phyloP scores from a whole-genome alignment of 2,888 invertebrate genomes.

The Drosophila leonis region DNA sequence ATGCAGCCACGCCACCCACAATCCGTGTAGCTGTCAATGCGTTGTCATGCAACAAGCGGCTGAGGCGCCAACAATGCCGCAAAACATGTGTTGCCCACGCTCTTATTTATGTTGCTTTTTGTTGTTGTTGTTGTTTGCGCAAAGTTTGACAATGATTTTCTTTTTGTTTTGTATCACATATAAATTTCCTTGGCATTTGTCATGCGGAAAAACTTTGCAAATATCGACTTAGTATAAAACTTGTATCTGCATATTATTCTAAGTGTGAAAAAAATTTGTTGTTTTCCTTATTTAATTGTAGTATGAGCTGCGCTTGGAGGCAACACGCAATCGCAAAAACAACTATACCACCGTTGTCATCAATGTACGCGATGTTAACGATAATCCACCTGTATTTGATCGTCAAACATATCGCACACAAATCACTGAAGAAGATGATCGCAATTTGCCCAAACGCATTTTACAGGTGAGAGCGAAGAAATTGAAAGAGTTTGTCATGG shows the following conservation, averaged over 20 bases:
- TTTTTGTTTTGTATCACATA: constrained; percentile 5
- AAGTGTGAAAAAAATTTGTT: constrained; percentile 1
- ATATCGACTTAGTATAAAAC: neutral
- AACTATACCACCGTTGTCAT: constrained; percentile 98
- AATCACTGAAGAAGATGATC: constrained; percentile 97
- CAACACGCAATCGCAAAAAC: constrained; percentile 97
- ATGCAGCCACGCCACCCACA: neutral
- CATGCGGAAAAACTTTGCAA: constrained; percentile 17
- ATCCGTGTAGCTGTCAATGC: constrained; percentile 69
- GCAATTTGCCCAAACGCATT: constrained; percentile 96
- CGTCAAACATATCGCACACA: constrained; percentile 97
- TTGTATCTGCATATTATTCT: neutral
- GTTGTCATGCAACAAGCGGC: constrained; percentile 64
- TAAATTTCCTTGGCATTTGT: constrained; percentile 7
- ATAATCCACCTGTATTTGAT: constrained; percentile 95
- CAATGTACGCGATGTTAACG: constrained; percentile 97
- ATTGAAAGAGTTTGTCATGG: neutral
- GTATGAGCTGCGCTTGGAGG: constrained; percentile 97
- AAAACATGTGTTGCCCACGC: constrained; percentile 57
- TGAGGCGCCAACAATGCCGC: constrained; percentile 41
- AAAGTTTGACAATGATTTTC: constrained; percentile 39
- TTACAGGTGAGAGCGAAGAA: constrained; percentile 90
- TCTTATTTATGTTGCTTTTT: neutral
- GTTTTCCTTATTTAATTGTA: constrained; percentile 83
- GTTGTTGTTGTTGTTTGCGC: constrained; percentile 20